phyloP scores from a whole-genome alignment of 2,113 vertebrate genomes.

The Macrotus californicus region DNA sequence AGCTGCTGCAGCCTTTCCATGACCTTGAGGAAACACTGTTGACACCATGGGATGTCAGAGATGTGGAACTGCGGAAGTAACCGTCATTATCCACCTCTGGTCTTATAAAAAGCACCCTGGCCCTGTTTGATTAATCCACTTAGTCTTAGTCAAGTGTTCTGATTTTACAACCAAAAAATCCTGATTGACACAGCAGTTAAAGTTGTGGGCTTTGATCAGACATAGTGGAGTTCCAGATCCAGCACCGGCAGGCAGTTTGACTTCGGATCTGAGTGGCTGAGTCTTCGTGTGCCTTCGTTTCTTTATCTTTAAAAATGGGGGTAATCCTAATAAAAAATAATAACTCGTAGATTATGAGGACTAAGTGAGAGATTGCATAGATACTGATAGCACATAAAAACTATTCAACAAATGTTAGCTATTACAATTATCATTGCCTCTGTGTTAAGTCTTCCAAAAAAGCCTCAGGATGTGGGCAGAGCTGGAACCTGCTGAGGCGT shows the following conservation, averaged over 20 bases:
- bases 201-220: neutral
- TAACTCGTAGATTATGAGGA: neutral
- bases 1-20: neutral
- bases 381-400: neutral
- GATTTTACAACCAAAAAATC: neutral
- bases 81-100: neutral
- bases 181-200: neutral
- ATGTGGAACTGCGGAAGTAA: neutral
- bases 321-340: neutral
- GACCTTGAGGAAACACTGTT: neutral
- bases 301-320: neutral
- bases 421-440: neutral
- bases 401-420: neutral
- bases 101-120: neutral
- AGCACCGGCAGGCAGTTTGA: neutral
- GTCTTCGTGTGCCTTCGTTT: neutral
- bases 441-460: neutral
- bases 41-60: neutral
- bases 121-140: neutral
- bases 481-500: neutral
- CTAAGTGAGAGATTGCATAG: neutral
- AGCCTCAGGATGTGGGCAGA: neutral
- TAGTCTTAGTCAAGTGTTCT: neutral
- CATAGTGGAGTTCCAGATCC: neutral
- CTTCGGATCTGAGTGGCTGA: neutral